Conservation (phyloP, 2,888 invertebrate species). For the Rhopalosiphum nymphaeae region DNA sequence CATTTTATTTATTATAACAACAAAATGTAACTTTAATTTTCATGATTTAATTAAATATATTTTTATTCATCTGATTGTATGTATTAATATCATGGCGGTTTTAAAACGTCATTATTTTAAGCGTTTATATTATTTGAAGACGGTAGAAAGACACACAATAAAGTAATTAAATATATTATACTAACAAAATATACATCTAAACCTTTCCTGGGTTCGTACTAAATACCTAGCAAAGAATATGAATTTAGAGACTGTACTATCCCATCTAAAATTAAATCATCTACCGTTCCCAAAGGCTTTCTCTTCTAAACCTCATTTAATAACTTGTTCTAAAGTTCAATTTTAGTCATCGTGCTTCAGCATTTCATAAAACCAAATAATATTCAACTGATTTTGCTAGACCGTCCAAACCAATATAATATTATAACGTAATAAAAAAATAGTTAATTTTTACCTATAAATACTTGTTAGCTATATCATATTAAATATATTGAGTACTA, state of each 20-base stretch:
- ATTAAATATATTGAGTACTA: neutral
- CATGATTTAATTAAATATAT: neutral
- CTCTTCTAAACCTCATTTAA: neutral
- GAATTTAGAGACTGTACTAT: neutral
- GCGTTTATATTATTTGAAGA: neutral
- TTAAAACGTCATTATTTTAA: neutral
- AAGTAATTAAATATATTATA: constrained; percentile 16
- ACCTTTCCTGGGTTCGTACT: neutral
- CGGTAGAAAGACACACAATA: constrained; percentile 15
- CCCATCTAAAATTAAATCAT: constrained; percentile 10
- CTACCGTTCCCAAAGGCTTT: neutral
- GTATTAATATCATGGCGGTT: neutral
- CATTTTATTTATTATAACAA: neutral
- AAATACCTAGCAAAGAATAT: neutral
- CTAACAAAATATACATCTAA: constrained; percentile 16
- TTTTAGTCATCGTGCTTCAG: neutral
- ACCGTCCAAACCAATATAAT: neutral
- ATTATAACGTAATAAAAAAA: neutral
- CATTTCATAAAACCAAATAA: neutral
- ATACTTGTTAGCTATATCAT: neutral
- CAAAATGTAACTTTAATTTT: neutral
- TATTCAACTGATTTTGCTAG: neutral
- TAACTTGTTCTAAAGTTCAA: neutral
- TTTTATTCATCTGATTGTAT: neutral
- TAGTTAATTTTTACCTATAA: neutral